phyloP scores from a whole-genome alignment of 92 coral and sea anemone genomes.

The Galaxea fascicularis region DNA sequence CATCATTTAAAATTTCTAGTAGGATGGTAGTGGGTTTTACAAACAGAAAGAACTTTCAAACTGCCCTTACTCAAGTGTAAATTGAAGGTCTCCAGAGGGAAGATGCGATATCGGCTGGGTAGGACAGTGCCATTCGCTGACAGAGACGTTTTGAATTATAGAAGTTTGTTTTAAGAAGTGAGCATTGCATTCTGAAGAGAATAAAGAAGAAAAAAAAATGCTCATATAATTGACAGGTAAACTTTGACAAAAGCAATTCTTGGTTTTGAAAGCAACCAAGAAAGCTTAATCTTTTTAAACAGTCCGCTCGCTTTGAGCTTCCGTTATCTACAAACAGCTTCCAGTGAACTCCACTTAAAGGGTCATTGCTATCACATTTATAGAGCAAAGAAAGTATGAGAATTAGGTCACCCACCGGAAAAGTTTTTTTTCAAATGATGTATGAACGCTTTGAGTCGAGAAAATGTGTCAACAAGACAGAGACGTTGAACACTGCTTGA shows the following conservation, averaged over 20 bases:
- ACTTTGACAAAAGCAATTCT: neutral
- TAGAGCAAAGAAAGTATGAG: neutral
- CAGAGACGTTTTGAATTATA: neutral
- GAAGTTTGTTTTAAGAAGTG: neutral
- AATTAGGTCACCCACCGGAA: neutral
- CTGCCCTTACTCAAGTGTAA: conserved; percentile 8
- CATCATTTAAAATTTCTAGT: neutral
- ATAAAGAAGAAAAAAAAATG: neutral
- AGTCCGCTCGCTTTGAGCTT: neutral
- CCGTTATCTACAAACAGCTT: conserved; percentile 1
- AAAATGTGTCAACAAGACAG: neutral
- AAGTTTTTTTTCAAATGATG: neutral
- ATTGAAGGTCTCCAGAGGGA: neutral
- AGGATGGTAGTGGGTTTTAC: neutral
- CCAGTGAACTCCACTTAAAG: conserved; percentile 6
- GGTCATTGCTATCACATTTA: conserved; percentile 1
- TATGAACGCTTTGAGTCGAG: neutral
- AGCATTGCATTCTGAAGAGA: neutral
- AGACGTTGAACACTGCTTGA: neutral
- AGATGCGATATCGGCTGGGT: neutral
- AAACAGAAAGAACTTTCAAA: conserved; percentile 17
- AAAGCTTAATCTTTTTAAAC: neutral
- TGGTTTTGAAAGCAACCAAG: neutral
- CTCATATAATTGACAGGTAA: neutral
- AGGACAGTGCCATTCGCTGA: neutral